Evolutionary conservation across 2,888 invertebrate species (phyloP).

Genomic region (Lomographa bimaculata): DNA sequence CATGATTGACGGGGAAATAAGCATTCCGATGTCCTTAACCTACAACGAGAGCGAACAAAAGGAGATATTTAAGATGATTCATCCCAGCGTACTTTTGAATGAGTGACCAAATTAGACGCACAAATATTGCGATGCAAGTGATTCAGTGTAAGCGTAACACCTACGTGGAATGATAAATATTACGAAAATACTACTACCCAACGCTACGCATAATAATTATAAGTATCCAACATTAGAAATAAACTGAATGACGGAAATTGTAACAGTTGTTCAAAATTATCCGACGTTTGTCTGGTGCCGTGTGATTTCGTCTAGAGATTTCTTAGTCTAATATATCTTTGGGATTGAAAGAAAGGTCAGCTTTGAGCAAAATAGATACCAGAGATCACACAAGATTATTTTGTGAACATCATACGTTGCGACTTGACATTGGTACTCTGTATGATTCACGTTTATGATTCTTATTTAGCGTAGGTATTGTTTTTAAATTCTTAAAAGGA

Average conservation of each 20-base stretch:
- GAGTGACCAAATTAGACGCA: conserved; percentile 30
- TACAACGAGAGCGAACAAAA: conserved; percentile 33
- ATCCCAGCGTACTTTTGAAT: conserved; percentile 38
- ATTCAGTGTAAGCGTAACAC: conserved; percentile 26
- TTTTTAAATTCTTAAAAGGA: conserved; percentile 30
- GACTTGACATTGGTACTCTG: conserved; percentile 20
- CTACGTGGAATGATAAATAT: conserved; percentile 22
- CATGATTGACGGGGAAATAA: conserved; percentile 41
- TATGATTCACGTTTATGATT: conserved; percentile 23
- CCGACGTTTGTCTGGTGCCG: conserved; percentile 22
- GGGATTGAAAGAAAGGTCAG: conserved; percentile 35
- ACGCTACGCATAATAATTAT: no score
- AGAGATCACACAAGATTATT: neutral
- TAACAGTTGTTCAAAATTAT: conserved; percentile 22
- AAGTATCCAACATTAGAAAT: conserved; percentile 24
- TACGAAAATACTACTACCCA: conserved; percentile 26
- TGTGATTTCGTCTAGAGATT: conserved; percentile 23
- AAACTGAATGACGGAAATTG: conserved; percentile 32
- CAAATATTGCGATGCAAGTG: conserved; percentile 27
- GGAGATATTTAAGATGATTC: conserved; percentile 38
- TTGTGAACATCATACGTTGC: conserved; percentile 2
- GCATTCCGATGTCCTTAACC: conserved; percentile 44
- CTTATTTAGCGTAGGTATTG: conserved; percentile 28
- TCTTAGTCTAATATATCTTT: conserved; percentile 28
- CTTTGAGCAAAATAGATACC: conserved; percentile 20